Evolutionary conservation across 1,140 invertebrate genomes (phyloP).

Genomic region (Drosophila erecta): DNA sequence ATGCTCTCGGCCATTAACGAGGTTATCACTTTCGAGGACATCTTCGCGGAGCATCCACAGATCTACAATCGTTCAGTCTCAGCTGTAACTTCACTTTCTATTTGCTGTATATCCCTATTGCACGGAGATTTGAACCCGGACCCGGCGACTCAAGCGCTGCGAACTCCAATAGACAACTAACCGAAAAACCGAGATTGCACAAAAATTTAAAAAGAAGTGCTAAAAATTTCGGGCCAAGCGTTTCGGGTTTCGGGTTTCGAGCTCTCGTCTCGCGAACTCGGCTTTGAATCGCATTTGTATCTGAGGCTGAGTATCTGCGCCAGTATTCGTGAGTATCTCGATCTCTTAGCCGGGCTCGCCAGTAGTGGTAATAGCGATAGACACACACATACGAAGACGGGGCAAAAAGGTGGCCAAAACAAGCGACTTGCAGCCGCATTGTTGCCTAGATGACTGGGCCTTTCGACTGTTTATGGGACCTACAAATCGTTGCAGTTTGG

Average conservation of each 20-base stretch:
- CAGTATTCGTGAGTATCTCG: slow-evolving; percentile 47
- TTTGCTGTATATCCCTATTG: slow-evolving; percentile 13
- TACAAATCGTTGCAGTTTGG: slow-evolving; percentile 41
- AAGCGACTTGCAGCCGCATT: slow-evolving; percentile 35
- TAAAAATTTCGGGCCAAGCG: slow-evolving; percentile 68
- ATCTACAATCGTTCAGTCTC: background rate
- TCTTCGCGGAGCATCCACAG: slow-evolving; percentile 23
- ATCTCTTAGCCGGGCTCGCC: slow-evolving; percentile 43
- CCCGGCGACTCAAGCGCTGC: slow-evolving; percentile 58
- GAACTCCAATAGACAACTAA: slow-evolving; percentile 83
- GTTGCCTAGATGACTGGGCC: slow-evolving; percentile 61
- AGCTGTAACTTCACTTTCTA: slow-evolving; percentile 18
- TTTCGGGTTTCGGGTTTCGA: slow-evolving; percentile 71
- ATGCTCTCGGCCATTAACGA: slow-evolving; percentile 79
- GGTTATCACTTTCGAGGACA: slow-evolving; percentile 77
- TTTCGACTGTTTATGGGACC: slow-evolving; percentile 36
- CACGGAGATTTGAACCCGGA: slow-evolving; percentile 35
- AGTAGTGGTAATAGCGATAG: slow-evolving; percentile 41
- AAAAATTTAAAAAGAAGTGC: slow-evolving; percentile 85
- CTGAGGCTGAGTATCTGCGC: slow-evolving; percentile 23
- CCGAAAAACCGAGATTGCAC: slow-evolving; percentile 78
- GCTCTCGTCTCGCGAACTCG: slow-evolving; percentile 50
- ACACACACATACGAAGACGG: slow-evolving; percentile 25
- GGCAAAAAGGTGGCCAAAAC: slow-evolving; percentile 27
- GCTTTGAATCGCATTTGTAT: slow-evolving; percentile 41